Evolutionary conservation across 1,140 invertebrate species (phyloP), one percentile per base, ranked within the genome.

Genomic region (Bombus soroeensis): DNA sequence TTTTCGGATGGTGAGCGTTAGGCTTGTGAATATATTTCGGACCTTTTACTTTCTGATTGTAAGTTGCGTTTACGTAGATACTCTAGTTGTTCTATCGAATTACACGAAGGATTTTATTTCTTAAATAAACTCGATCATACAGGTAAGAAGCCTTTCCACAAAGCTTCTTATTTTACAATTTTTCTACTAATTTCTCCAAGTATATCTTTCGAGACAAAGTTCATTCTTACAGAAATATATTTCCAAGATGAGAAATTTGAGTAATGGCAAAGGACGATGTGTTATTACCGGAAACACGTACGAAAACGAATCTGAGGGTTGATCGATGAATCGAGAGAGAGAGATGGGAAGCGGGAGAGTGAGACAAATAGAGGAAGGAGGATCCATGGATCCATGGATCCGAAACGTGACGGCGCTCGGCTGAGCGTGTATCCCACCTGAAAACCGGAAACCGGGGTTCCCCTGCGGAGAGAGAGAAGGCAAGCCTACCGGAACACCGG

Each of bases 401-500:
- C 89, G 88, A 77, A 91, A 90, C 91, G 91, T 90, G 91, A 93
- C 91, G 88, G 89, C 91, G 93, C 93, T 94, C 93, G 93, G 93
- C 90, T 94, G 93, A 94, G 94, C 94, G 94, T 94, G 93, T 94
- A 94, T 95, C 94, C 94, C 94, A 94, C 92, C 93, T 93, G 91
- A 94, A 94, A 92, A 90, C 89, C 93, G 94, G 94, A 94, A 94
- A 88, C 88, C 89, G 75, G 88, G 74, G 90, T 86, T 91, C 87
- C 92, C 92, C 90, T 53, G 80, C 68, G 47, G 71, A 68, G 76
- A 83, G 78, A 72, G 88, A 88, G 91, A 90, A 89, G 92, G 91
- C 93, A 94, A 95, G 93, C 93, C 94, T 95, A 95, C 94, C 94
- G 94, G 94, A 94, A 95, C 94, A 94, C 94, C 94, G 94, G 94